These are phyloP conservation scores for Syngnathoides biaculeatus DNA, from an alignment of 2,113 vertebrate species.

Conservation along the genomic window DNA sequence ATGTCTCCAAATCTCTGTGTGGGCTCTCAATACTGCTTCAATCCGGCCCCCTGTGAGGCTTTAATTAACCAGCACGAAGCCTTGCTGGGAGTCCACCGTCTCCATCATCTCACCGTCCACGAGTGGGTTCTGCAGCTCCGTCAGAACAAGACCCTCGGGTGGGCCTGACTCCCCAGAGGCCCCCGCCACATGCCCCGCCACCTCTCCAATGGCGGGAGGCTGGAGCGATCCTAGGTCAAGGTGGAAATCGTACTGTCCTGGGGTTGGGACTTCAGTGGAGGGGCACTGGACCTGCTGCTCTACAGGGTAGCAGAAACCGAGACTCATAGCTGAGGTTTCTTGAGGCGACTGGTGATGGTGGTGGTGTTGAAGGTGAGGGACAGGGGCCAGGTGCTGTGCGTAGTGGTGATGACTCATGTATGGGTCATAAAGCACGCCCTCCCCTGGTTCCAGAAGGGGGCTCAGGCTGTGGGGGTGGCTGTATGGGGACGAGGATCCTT, in stretches of 20 bases:
- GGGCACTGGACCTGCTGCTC: constrained; percentile 55
- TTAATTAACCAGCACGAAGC: constrained; percentile 93
- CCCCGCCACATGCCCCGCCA: constrained; percentile 29
- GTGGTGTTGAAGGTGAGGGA: constrained; percentile 65
- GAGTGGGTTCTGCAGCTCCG: constrained; percentile 78
- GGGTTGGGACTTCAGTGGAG: constrained; percentile 65
- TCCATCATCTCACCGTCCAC: constrained; percentile 98
- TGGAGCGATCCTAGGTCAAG: constrained; percentile 67
- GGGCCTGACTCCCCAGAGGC: constrained; percentile 16
- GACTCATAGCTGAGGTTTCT: constrained; percentile 41
- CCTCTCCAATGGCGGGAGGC: constrained; percentile 45
- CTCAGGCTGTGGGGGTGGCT: constrained; percentile 58
- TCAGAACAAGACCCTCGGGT: constrained; percentile 74
- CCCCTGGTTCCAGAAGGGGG: constrained; percentile 67
- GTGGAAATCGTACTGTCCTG: constrained; percentile 74
- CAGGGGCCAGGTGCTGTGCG: constrained; percentile 48
- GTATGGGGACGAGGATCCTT: constrained; percentile 58
- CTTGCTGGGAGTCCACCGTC: constrained; percentile 93
- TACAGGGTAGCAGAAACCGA: constrained; percentile 75
- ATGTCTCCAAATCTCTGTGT: constrained; percentile 36
- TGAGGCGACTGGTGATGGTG: constrained; percentile 36
- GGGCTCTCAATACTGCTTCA: constrained; percentile 57
- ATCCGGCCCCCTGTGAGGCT: not conserved
- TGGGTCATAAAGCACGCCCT: constrained; percentile 66
- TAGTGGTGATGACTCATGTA: constrained; percentile 77